A percentile compares a stretch with the other conserved stretches of the same genome.
Evolutionary conservation across 1,140 invertebrate genomes (phyloP).

Genomic region (Globodera rostochiensis): DNA sequence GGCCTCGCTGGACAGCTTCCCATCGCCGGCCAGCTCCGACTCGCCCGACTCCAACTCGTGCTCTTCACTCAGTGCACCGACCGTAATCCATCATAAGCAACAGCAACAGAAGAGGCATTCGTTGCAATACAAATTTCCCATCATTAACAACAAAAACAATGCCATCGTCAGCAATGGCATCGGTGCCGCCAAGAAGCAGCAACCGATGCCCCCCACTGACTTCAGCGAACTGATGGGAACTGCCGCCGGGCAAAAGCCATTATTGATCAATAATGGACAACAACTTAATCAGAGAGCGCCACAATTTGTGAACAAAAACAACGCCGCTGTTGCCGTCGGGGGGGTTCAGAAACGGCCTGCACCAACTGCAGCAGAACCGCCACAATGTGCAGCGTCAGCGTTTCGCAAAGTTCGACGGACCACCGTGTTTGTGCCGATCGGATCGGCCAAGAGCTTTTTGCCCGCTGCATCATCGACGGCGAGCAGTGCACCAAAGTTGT

Average conservation of each 20-base stretch:
- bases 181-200: neutral
- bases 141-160: neutral
- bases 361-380: neutral
- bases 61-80: neutral
- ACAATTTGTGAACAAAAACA: neutral
- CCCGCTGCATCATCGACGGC: no score
- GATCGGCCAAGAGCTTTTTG: neutral
- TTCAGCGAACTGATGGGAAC: neutral
- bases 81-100: no score
- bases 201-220: neutral
- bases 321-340: neutral
- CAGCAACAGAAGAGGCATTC: no score
- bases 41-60: neutral
- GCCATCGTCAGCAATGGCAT: neutral
- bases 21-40: neutral
- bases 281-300: neutral
- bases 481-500: neutral
- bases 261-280: no score
- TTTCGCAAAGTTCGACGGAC: neutral
- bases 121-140: neutral
- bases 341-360: neutral
- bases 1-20: neutral
- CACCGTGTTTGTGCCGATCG: neutral
- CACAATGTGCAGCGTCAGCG: neutral
- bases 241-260: no score